Conservation (phyloP, 2,888 invertebrate genomes). For the Fabriciana adippe region DNA sequence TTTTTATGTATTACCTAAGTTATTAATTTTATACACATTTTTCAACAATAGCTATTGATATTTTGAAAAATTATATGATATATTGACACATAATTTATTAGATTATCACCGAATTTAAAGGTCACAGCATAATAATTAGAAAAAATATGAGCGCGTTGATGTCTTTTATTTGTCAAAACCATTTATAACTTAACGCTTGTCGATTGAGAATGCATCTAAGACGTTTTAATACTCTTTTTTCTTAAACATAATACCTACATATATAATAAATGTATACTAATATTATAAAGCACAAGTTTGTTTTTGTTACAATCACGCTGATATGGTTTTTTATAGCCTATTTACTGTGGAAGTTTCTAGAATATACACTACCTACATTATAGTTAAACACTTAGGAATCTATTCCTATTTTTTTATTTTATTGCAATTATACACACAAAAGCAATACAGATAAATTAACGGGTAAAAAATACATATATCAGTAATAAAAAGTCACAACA, state of each 20-base stretch:
- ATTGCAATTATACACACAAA: background rate
- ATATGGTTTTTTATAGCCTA: too few species aligned
- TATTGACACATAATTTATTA: conserved; percentile 22
- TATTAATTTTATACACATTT: conserved; percentile 4
- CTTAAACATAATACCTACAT: background rate
- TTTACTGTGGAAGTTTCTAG: too few species aligned
- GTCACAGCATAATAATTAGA: conserved; percentile 10
- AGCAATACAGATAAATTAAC: too few species aligned
- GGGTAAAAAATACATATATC: too few species aligned
- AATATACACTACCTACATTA: background rate
- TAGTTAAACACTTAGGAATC: background rate
- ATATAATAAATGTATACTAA: too few species aligned
- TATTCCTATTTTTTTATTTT: too few species aligned
- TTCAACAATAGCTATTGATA: conserved; percentile 15
- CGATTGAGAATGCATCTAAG: conserved; percentile 8
- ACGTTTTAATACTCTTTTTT: background rate
- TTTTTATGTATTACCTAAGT: too few species aligned
- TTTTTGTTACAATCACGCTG: too few species aligned
- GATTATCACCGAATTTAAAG: conserved; percentile 26
- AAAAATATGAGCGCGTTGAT: conserved; percentile 30
- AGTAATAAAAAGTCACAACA: too few species aligned
- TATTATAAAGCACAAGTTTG: too few species aligned
- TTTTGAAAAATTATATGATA: conserved; percentile 19
- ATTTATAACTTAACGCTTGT: conserved; percentile 10
- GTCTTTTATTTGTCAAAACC: conserved; percentile 32